Evolutionary conservation across 1,140 invertebrate species (phyloP), one percentile per base, ranked within the genome.

Genomic region (Zaprionus camerounensis): DNA sequence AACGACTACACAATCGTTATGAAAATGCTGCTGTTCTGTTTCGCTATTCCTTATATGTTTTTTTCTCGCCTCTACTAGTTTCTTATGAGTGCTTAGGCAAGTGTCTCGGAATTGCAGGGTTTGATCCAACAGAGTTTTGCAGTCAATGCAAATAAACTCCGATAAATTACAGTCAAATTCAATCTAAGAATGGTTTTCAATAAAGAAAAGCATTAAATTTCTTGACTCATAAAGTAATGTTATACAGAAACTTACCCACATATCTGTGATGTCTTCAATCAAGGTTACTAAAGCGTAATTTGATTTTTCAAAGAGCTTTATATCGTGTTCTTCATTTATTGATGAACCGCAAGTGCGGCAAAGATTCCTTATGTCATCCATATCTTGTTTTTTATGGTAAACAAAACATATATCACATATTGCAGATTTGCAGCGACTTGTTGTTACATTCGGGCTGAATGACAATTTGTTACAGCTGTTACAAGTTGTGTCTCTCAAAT

Each of bases 261-360:
- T 77, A 49, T 86, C 83, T n/a, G 80, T 68, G 3, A 86, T 77
- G 6, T 87, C 78, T 55, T 86, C 76, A 28, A 86, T 65, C 20
- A 86, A 34, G 38, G 57, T 71, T 17, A 86, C 62, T 4, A 82
- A 31, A 0, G 46, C 20, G 3, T 77, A 82, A 41, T 82, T 80
- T 0, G 38, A n/a, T 38, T 80, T 55, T 3, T 77, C 58, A 20
- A 78, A 82, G 0, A 86, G 76, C n/a, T 71, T 72, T 2, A 56
- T 53, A 0, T 64, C 64, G 2, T 15, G 2, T 5, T 49, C 26
- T 4, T 57, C 11, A 11, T 71, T 62, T 20, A 83, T 59, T 36
- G 56, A 36, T 62, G 15, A 71, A 4, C 83, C 83, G 38, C 83
- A 87, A 55, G 83, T 83, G 17, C 83, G 80, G 31, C 84, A 86